phyloP scores from a whole-genome alignment of 2,888 invertebrate genomes.

The Chrysolina oricalcia region DNA sequence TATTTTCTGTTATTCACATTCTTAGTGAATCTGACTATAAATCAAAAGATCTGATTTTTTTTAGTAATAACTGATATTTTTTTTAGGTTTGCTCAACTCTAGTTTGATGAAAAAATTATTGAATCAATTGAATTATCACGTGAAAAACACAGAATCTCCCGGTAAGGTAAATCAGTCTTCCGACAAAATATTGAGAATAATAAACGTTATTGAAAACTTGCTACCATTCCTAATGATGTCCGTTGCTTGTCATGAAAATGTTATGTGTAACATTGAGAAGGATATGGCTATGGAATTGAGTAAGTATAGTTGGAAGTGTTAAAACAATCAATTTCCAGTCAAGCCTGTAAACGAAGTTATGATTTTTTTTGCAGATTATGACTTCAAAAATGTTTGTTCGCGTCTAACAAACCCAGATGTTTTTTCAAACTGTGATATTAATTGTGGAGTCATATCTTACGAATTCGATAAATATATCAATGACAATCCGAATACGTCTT shows the following conservation, averaged over 20 bases:
- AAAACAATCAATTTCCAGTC: neutral
- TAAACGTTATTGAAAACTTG: constrained; percentile 67
- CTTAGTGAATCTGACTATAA: too few relatives aligned
- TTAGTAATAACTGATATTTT: neutral
- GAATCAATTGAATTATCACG: constrained; percentile 65
- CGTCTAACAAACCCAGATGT: constrained; percentile 76
- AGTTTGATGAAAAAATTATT: constrained; percentile 71
- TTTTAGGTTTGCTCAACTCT: constrained; percentile 74
- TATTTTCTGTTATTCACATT: too few relatives aligned
- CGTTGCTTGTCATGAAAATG: constrained; percentile 65
- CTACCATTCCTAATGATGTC: constrained; percentile 70
- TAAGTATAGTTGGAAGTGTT: constrained; percentile 57
- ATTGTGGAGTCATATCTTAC: constrained; percentile 75
- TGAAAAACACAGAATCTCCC: constrained; percentile 66
- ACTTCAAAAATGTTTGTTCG: constrained; percentile 71
- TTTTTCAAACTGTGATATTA: constrained; percentile 76
- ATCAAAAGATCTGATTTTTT: too few relatives aligned
- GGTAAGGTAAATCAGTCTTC: constrained; percentile 60
- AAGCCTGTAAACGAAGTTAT: neutral
- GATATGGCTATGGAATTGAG: constrained; percentile 66
- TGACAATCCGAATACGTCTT: constrained; percentile 78
- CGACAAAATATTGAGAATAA: constrained; percentile 64
- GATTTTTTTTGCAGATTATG: constrained; percentile 68
- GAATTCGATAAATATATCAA: constrained; percentile 77
- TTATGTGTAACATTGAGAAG: constrained; percentile 66